These are phyloP conservation scores for Nanorana parkeri DNA, from an alignment of 2,113 vertebrate species.

Conservation along the genomic window DNA sequence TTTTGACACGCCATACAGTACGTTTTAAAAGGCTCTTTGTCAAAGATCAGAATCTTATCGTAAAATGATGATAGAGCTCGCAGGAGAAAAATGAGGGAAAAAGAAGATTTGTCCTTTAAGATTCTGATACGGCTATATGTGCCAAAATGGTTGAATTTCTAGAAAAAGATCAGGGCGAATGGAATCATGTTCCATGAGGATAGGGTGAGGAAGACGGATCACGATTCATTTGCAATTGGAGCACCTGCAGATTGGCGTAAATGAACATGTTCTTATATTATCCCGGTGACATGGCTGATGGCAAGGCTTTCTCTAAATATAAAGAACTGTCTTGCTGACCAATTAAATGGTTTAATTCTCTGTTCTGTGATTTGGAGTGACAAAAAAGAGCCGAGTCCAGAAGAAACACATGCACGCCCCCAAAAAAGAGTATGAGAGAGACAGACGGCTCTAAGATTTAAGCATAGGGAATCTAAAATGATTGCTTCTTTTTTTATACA, in stretches of 20 bases:
- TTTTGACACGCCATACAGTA: no score
- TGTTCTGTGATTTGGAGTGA: conserved; percentile 23
- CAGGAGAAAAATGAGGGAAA: no score
- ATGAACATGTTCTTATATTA: conserved; percentile 5
- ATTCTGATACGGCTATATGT: no score
- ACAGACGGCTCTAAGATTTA: conserved; percentile 1
- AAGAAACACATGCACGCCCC: not conserved
- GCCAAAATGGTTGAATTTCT: no score
- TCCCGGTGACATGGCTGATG: conserved; percentile 2
- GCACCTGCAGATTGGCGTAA: conserved; percentile 20
- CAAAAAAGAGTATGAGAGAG: not conserved
- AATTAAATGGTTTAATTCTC: conserved; percentile 38
- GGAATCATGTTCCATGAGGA: not conserved
- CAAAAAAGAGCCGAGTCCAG: conserved; percentile 11
- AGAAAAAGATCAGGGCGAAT: no score
- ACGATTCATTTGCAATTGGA: not conserved
- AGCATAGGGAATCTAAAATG: not conserved
- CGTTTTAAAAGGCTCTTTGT: no score
- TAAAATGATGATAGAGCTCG: no score
- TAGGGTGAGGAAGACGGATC: not conserved
- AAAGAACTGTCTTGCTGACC: conserved; percentile 29
- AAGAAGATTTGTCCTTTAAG: no score
- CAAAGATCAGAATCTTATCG: no score
- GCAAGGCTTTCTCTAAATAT: conserved; percentile 18
- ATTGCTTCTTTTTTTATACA: not conserved